Evolutionary conservation across 2,888 invertebrate genomes (phyloP), one percentile per base, ranked within the genome.

Genomic region (Pyrocoelia pectoralis): DNA sequence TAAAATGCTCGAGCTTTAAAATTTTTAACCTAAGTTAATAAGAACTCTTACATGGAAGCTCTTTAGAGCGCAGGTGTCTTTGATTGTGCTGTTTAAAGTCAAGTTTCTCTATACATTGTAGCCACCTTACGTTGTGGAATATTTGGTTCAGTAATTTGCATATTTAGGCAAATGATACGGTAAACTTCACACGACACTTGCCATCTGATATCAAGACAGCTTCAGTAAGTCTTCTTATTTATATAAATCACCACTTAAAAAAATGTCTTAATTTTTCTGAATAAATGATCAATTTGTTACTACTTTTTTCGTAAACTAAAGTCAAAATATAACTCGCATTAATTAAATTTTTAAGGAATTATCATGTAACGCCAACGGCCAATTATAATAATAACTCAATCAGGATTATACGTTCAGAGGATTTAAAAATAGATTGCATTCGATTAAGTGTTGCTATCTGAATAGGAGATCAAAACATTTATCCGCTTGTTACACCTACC

Each of bases 1-100:
- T 73, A 70, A 69, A 69, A 66, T 12, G 61, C 64, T 67, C 65
- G 66, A 56, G 65, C 65, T 67, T 58, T n/a, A n/a, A n/a, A n/a
- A n/a, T n/a, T n/a, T n/a, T n/a, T 71, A 68, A 71, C 64, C 62
- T 50, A 48, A 67, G 65, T 71, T 70, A 71, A 72, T 71, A 67
- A 67, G 61, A n/a, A n/a, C n/a, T 59, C 68, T 68, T 33, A 48
- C 52, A 46, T 65, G 54, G 24, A 24, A 6, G 68, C n/a, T 70
- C 69, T 72, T 71, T 72, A 68, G 73, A 70, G 46, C 70, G 64
- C 75, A 75, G 75, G 75, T 75, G 75, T 74, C 71, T 67, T 70
- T 72, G 73, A 75, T 74, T 73, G 73, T 70, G 68, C 70, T 71
- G 59, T 69, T 68, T 70, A 67, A 68, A 70, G 71, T 68, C 71